phyloP scores from a whole-genome alignment of 2,797 vertebrate genomes.

The Parauchenoglanis ngamensis region DNA sequence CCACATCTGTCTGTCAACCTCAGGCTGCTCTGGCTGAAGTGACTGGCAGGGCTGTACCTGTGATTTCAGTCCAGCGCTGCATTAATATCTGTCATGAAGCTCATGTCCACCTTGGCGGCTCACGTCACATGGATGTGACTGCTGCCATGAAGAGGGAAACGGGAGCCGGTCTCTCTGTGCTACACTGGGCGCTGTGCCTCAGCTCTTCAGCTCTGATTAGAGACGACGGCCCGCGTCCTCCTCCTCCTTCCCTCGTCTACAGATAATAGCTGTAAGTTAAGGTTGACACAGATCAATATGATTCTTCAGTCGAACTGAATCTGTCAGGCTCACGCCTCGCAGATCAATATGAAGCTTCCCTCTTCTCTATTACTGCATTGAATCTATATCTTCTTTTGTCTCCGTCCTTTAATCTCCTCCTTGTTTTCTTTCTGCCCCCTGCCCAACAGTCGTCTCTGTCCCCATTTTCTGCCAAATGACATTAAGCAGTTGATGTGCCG shows the following conservation, averaged over 20 bases:
- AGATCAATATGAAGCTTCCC: constrained; percentile 94
- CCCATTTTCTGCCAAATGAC: constrained; percentile 77
- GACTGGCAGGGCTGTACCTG: constrained; percentile 45
- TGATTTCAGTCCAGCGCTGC: constrained; percentile 50
- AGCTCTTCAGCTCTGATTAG: constrained; percentile 85
- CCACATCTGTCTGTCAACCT: constrained; percentile 61
- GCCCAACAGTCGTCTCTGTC: constrained; percentile 1
- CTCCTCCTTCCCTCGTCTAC: constrained; percentile 52
- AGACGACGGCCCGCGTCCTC: constrained; percentile 77
- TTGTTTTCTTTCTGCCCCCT: constrained; percentile 59
- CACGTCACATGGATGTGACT: constrained; percentile 89
- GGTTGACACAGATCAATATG: constrained; percentile 95
- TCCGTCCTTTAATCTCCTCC: constrained; percentile 84
- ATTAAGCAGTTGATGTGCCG: constrained; percentile 78
- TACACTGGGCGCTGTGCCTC: constrained; percentile 60
- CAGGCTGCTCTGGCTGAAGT: constrained; percentile 37
- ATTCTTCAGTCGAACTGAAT: constrained; percentile 90
- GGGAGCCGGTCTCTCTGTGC: constrained; percentile 64
- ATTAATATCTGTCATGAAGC: constrained; percentile 79
- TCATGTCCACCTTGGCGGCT: constrained; percentile 74
- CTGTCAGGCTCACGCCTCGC: constrained; percentile 85
- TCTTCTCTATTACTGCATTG: constrained; percentile 84
- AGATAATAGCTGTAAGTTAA: constrained; percentile 95
- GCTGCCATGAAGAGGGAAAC: constrained; percentile 77
- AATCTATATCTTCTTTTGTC: constrained; percentile 97